These are phyloP conservation scores for Chrysodeixis includens DNA, from an alignment of 2,888 invertebrate species.

Conservation along the genomic window DNA sequence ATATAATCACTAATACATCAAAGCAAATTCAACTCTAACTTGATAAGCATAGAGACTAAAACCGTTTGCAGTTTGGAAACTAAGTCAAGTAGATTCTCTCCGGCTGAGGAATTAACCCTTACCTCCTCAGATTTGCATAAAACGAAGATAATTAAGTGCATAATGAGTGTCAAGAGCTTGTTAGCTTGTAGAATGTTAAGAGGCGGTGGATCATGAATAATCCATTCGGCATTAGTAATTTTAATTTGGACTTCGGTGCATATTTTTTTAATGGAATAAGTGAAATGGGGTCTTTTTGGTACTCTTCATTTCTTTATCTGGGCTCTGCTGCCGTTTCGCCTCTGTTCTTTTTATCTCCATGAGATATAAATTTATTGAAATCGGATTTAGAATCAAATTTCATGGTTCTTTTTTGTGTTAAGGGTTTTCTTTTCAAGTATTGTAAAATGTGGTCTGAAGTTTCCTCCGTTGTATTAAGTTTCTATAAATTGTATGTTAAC, in stretches of 20 bases:
- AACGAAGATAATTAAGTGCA: not conserved
- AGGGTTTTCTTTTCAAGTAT: no score
- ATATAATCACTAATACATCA: not conserved
- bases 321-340: no score
- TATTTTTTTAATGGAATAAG: not conserved
- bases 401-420: no score
- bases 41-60: not conserved
- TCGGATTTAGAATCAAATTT: no score
- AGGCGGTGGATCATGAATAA: not conserved
- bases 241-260: not conserved
- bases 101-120: constrained; percentile 3
- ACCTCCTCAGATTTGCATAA: not conserved
- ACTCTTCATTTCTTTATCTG: no score
- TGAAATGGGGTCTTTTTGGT: not conserved
- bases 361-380: no score
- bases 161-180: not conserved
- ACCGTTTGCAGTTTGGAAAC: not conserved
- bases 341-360: no score
- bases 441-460: no score
- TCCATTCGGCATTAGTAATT: not conserved
- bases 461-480: no score
- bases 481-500: no score
- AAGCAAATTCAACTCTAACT: not conserved
- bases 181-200: not conserved
- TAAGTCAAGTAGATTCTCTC: not conserved